Evolutionary conservation across 2,888 invertebrate species (phyloP).

Genomic region (Endotricha flammealis): DNA sequence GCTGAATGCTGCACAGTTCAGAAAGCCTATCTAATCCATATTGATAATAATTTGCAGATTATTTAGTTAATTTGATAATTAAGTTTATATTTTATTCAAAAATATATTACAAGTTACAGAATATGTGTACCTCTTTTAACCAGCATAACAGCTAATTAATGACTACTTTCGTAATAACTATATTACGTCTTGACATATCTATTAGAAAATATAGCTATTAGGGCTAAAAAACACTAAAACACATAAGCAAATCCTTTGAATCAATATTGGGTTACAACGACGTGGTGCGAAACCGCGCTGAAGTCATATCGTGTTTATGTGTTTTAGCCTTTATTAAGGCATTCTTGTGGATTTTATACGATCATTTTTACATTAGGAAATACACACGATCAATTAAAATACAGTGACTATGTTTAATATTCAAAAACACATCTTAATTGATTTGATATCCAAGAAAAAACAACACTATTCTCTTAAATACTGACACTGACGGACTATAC

Average conservation of each 20-base stretch:
- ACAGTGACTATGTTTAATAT: not conserved
- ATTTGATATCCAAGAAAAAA: conserved; percentile 1
- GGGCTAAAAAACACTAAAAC: too few relatives aligned
- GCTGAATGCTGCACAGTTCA: too few relatives aligned
- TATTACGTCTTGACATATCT: not conserved
- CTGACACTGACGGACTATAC: conserved; percentile 58
- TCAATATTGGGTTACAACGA: too few relatives aligned
- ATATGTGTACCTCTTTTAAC: conserved; percentile 73
- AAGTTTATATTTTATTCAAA: conserved; percentile 18
- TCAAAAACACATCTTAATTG: conserved; percentile 6
- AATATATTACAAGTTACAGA: conserved; percentile 63
- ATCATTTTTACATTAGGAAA: too few relatives aligned
- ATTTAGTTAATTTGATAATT: too few relatives aligned
- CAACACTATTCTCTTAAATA: conserved; percentile 24
- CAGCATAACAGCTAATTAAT: conserved; percentile 58
- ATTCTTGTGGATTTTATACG: not conserved
- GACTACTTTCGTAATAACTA: not conserved
- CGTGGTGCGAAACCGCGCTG: too few relatives aligned
- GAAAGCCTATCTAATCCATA: too few relatives aligned
- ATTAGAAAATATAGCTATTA: not conserved
- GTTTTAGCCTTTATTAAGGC: too few relatives aligned
- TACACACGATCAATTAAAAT: not conserved
- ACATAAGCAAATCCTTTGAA: too few relatives aligned
- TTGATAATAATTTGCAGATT: too few relatives aligned
- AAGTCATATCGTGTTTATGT: too few relatives aligned